Conservation (phyloP, 1,140 invertebrate genomes). For the Ganaspis sp. region DNA sequence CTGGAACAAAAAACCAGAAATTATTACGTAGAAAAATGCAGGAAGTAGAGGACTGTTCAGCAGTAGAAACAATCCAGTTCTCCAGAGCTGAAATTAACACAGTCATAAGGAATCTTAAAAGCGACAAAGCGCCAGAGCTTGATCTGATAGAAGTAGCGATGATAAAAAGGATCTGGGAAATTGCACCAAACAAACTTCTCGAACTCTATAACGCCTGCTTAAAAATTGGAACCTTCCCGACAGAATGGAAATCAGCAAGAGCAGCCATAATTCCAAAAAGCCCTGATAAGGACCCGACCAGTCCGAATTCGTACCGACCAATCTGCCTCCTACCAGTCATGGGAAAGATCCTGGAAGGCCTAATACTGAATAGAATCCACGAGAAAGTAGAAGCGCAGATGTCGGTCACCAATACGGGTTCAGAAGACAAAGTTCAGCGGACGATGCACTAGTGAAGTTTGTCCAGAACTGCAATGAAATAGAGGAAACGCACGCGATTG, state of each 20-base stretch:
- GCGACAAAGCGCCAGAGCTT: too few species aligned
- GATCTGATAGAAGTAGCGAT: background rate
- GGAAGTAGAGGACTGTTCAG: background rate
- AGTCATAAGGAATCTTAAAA: too few species aligned
- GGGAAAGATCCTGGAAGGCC: constrained; percentile 68
- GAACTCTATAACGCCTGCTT: background rate
- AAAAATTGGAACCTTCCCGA: background rate
- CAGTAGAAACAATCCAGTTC: too few species aligned
- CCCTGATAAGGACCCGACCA: constrained; percentile 57
- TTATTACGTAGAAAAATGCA: background rate
- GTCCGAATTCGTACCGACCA: constrained; percentile 64
- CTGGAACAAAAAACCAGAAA: background rate
- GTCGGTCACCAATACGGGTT: constrained; percentile 66
- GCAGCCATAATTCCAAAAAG: background rate
- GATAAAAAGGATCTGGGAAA: background rate
- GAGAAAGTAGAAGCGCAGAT: background rate
- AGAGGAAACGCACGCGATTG: constrained; percentile 55
- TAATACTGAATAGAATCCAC: constrained; percentile 53
- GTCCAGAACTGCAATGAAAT: constrained; percentile 38
- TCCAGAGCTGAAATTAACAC: too few species aligned
- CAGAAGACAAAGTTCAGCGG: constrained; percentile 58
- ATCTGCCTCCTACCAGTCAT: constrained; percentile 70
- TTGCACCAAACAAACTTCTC: background rate
- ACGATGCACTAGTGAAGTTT: too few species aligned
- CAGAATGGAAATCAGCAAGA: background rate